Evolutionary conservation across 2,113 vertebrate genomes (phyloP).

Genomic region (Poecile atricapillus): DNA sequence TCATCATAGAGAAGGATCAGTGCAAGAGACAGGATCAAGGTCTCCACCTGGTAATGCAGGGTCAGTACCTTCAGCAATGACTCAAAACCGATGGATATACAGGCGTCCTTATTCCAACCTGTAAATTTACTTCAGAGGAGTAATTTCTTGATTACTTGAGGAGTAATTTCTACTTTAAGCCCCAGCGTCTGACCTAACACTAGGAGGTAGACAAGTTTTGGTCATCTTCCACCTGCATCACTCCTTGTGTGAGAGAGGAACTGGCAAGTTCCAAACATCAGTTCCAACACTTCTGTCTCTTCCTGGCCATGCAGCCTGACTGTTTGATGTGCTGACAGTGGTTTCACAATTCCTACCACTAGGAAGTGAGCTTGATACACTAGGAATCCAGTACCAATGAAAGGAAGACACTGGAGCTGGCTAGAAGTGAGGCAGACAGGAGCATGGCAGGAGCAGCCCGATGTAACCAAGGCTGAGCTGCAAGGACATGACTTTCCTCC

Average conservation of each 20-base stretch:
- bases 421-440: background rate
- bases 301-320: background rate
- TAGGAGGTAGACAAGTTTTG: background rate
- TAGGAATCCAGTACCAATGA: background rate
- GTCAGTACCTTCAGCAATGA: background rate
- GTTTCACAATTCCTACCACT: background rate
- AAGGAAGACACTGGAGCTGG: background rate
- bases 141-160: background rate
- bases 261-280: background rate
- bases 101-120: background rate
- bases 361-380: background rate
- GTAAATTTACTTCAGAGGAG: background rate
- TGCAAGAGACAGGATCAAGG: background rate
- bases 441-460: background rate
- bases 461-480: background rate
- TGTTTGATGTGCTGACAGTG: accelerated
- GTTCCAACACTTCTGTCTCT: background rate
- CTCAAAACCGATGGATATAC: background rate
- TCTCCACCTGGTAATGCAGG: background rate
- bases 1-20: background rate
- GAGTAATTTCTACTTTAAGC: background rate
- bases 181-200: background rate
- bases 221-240: background rate
- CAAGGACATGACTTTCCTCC: background rate
- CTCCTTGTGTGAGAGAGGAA: background rate